Conservation (phyloP, 2,113 vertebrate genomes). For the Labeo catla region DNA sequence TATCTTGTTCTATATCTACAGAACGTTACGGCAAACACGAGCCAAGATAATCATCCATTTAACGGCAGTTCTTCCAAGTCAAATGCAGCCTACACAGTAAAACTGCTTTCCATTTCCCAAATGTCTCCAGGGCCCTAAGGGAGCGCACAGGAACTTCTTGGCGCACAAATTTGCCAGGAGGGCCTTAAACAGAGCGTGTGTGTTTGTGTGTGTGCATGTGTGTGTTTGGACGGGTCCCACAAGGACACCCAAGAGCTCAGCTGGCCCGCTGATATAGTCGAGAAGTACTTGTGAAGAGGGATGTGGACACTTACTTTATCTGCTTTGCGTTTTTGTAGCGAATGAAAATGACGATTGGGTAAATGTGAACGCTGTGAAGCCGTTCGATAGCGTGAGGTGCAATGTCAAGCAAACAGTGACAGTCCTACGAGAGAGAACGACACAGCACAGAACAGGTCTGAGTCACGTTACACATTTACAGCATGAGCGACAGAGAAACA, state of each 20-base stretch:
- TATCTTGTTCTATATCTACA: neutral
- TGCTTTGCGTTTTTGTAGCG: conserved; percentile 99
- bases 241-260: conserved; percentile 19
- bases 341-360: conserved; percentile 97
- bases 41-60: conserved; percentile 17
- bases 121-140: conserved; percentile 1
- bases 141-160: neutral
- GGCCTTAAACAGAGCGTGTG: neutral
- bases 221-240: neutral
- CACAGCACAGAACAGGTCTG: conserved; percentile 40
- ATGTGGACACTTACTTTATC: conserved; percentile 88
- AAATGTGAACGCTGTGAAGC: conserved; percentile 96
- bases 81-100: conserved; percentile 8
- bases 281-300: conserved; percentile 24
- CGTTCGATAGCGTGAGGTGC: conserved; percentile 94
- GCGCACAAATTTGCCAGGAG: neutral
- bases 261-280: neutral
- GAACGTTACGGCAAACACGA: neutral
- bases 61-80: conserved; percentile 24
- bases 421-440: conserved; percentile 80
- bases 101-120: conserved; percentile 13
- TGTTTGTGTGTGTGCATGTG: neutral
- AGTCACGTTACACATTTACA: conserved; percentile 38
- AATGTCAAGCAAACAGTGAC: conserved; percentile 98
- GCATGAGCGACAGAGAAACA: conserved; percentile 13